These are phyloP conservation scores for Piprites chloris DNA, from an alignment of 2,113 vertebrate species.

Conservation along the genomic window DNA sequence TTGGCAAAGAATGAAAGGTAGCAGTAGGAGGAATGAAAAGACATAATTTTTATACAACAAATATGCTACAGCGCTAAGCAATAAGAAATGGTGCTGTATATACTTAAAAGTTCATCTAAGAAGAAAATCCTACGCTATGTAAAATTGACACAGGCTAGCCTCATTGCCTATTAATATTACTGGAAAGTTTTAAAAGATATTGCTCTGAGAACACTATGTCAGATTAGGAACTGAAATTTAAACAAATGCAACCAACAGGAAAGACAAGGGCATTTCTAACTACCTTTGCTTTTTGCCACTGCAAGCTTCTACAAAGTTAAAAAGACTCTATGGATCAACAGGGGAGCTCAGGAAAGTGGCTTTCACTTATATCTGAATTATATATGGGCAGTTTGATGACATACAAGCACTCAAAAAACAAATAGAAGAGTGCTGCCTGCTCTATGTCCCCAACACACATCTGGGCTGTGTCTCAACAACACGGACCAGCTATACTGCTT, in stretches of 20 bases:
- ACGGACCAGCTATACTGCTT: not conserved
- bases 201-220: not conserved
- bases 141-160: not conserved
- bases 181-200: not conserved
- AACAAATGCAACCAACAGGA: not conserved
- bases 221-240: not conserved
- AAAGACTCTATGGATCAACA: not conserved
- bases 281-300: not conserved
- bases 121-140: not conserved
- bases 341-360: not conserved
- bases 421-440: not conserved
- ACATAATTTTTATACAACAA: conserved; percentile 43
- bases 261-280: not conserved
- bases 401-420: not conserved
- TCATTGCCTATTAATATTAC: not conserved
- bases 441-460: not conserved
- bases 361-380: not conserved
- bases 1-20: conserved; percentile 44
- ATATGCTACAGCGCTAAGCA: not conserved
- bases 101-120: not conserved
- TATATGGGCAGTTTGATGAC: not conserved
- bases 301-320: not conserved
- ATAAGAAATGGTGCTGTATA: not conserved
- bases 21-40: conserved; percentile 41
- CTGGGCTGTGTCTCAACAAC: not conserved